Evolutionary conservation across 2,888 invertebrate genomes (phyloP).

Genomic region (Philaethria dido): DNA sequence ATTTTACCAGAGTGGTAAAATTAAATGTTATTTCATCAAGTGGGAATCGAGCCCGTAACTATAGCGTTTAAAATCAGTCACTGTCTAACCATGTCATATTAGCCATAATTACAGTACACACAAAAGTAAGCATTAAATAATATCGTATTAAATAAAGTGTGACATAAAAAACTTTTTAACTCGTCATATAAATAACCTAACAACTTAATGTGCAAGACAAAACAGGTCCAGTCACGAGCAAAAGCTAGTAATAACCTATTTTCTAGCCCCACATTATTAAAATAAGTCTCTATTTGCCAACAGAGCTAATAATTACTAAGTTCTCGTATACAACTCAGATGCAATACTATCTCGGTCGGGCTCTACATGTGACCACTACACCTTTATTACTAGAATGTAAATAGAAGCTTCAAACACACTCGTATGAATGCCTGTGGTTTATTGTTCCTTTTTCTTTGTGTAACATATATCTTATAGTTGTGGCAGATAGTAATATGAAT

Average conservation of each 20-base stretch:
- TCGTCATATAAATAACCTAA: no score
- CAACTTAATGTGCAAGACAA: no score
- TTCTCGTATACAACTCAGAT: not conserved
- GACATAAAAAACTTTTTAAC: no score
- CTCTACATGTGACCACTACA: conserved; percentile 1
- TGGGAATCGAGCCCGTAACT: not conserved
- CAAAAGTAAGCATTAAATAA: no score
- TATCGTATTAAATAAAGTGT: no score
- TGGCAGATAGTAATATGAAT: not conserved
- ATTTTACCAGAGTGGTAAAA: no score
- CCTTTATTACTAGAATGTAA: conserved; percentile 26
- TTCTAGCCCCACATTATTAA: conserved; percentile 1
- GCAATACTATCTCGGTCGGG: conserved; percentile 7
- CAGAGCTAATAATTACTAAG: not conserved
- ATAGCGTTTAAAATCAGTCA: not conserved
- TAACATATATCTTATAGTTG: not conserved
- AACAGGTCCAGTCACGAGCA: no score
- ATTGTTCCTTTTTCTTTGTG: not conserved
- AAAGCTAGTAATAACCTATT: not conserved
- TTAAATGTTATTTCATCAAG: no score
- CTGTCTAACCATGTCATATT: no score
- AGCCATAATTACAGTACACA: no score
- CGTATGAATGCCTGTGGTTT: conserved; percentile 13
- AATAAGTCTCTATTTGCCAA: conserved; percentile 8
- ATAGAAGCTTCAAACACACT: conserved; percentile 19